Evolutionary conservation across 2,113 vertebrate species (phyloP), one percentile per base, ranked within the genome.

Genomic region (Cygnus atratus): DNA sequence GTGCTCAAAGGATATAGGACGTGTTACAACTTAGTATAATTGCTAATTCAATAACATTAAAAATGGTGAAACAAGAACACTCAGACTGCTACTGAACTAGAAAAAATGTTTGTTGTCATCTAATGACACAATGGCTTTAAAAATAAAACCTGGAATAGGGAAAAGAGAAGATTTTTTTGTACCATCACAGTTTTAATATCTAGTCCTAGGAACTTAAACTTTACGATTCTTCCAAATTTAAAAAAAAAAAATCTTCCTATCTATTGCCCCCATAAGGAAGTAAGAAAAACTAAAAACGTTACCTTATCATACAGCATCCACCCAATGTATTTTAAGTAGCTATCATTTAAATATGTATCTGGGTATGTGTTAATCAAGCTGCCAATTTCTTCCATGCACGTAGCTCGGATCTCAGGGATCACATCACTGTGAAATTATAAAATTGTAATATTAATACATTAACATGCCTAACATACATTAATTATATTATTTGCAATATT

Each of bases 271-370:
- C 6, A 46, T 29, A 71, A 3, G 62, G 33, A 19, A 11, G 31
- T 26, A 57, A 52, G 52, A 71, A 66, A 39, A 74, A 39, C 2
- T 31, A 31, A 70, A 70, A 78, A 44, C 35, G 72, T 89, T 81
- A 98, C 99, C 98, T 99, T 99, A 97, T 99, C 99, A 19, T 99
- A 94, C 84, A 99, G 97, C 98, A 99, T 99, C 99, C 99, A 99
- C 65, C 99, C 99, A 87, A 99, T 59, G 88, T 99, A 99, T 95
- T 99, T 99, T 92, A 99, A 98, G 96, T 98, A 99, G 97, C 98
- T 98, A 71, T 99, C 98, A 63, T 98, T 99, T 95, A 99, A 98
- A 88, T 99, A 99, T 16, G 62, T 94, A 78, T 97, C 96, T 77
- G 98, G 98, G 95, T 98, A 98, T 74, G 98, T 97, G 96, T 98